Percentiles rank a stretch among this genome's conserved stretches.
These are phyloP conservation scores for Acanthoscelides obtectus DNA, from an alignment of 2,888 invertebrate species.

Conservation along the genomic window DNA sequence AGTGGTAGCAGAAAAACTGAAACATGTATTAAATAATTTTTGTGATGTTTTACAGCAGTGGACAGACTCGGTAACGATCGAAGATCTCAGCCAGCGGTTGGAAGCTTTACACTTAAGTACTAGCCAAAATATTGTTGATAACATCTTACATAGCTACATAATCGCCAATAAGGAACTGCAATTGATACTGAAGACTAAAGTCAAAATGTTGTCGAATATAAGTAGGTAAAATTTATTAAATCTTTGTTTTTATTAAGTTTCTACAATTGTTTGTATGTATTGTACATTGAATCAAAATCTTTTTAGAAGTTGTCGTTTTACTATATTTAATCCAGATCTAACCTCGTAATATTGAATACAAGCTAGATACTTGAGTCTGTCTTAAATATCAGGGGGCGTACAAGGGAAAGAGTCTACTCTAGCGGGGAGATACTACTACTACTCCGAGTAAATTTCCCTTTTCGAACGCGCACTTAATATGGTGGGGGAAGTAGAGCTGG, in stretches of 20 bases:
- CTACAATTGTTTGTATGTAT: conserved; percentile 19
- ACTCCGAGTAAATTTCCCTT: no score
- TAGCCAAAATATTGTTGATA: conserved; percentile 47
- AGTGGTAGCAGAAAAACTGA: conserved; percentile 29
- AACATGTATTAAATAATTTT: conserved; percentile 42
- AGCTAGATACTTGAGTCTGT: no score
- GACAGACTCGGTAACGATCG: conserved; percentile 41
- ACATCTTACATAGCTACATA: conserved; percentile 50
- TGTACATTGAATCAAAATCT: conserved; percentile 15
- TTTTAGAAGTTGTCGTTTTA: not conserved
- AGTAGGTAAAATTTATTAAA: conserved; percentile 6
- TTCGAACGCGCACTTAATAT: no score
- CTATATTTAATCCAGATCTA: not conserved
- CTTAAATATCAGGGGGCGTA: no score
- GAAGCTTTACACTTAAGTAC: conserved; percentile 44
- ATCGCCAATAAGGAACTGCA: conserved; percentile 52
- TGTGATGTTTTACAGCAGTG: conserved; percentile 49
- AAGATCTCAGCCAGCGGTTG: conserved; percentile 45
- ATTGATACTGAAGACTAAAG: conserved; percentile 53
- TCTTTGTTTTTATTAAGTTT: conserved; percentile 4
- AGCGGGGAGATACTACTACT: no score
- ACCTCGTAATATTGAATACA: no score
- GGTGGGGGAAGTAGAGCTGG: no score
- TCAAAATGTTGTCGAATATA: conserved; percentile 44
- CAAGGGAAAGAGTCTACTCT: no score